Percentiles rank a stretch among this genome's conserved stretches.
Evolutionary conservation across 2,888 invertebrate genomes (phyloP).

Genomic region (Cephonodes hylas): DNA sequence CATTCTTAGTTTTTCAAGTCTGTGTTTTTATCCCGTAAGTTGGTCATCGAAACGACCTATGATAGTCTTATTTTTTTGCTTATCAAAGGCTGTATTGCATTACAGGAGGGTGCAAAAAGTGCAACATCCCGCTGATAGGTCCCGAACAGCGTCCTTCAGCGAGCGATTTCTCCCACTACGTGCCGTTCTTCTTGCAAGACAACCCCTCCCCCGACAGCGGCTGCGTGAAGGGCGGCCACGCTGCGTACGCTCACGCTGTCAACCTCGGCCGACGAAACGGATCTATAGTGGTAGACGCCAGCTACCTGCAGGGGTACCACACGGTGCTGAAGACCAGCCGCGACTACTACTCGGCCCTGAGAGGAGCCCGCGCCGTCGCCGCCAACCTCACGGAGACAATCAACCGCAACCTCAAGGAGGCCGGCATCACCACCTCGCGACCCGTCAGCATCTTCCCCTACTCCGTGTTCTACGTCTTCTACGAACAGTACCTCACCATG

Average conservation of each 20-base stretch:
- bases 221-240: slow-evolving; percentile 93
- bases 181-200: slow-evolving; percentile 91
- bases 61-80: no score
- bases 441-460: slow-evolving; percentile 91
- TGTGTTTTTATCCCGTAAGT: no score
- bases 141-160: slow-evolving; percentile 82
- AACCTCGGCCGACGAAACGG: slow-evolving; percentile 74
- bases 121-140: slow-evolving; percentile 73
- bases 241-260: slow-evolving; percentile 89
- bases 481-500: slow-evolving; percentile 98
- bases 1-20: no score
- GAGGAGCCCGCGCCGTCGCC: slow-evolving; percentile 89
- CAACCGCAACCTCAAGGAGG: slow-evolving; percentile 77
- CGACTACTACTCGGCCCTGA: slow-evolving; percentile 94
- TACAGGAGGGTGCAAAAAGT: slow-evolving; percentile 35
- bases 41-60: no score
- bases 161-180: slow-evolving; percentile 85
- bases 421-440: slow-evolving; percentile 58
- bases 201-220: slow-evolving; percentile 83
- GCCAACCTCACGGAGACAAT: slow-evolving; percentile 91
- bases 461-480: slow-evolving; percentile 98
- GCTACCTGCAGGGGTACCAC: slow-evolving; percentile 94
- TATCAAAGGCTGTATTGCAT: not conserved
- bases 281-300: slow-evolving; percentile 84
- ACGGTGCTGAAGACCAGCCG: slow-evolving; percentile 92